Evolutionary conservation across 2,888 invertebrate species (phyloP), one percentile per base, ranked within the genome.

Genomic region (Eupithecia centaureata): DNA sequence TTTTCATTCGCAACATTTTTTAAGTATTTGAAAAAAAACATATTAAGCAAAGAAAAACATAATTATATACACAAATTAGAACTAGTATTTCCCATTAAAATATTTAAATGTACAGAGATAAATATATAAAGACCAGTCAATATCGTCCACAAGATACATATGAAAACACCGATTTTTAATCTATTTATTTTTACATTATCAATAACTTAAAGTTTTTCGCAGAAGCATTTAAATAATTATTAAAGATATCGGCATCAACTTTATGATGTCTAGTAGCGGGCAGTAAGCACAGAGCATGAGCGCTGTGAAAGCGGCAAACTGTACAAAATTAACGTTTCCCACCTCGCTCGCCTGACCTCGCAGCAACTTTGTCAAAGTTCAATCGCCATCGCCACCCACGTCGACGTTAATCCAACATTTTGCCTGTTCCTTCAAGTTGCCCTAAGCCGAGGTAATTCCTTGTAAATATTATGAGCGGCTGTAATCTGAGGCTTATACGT

Each of bases 401-500:
- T 33, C 13, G 52, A 35, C 57, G 33, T 18, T 64, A 58, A 64
- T 64, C 63, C 57, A 25, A 51, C 47, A 58, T 64, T 33, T 47
- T 58, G 63, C 47, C 57, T 47, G 64, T 27, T 35, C 35, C 33
- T 59, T 28, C 18, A 27, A 51, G 58, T 33, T 28, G 35, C 42
- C 35, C 35, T 63, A 56, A 59, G 58, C 63, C 18, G n/a, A 4
- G 61, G 33, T 59, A 56, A 68, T 67, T 64, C 67, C 64, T 68
- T 64, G 62, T 64, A 67, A 73, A 70, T 68, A 72, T 67, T 65
- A 72, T 72, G 67, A 69, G 63, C 70, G 60, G 51, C 25, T 42
- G n/a, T 70, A 71, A 73, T 68, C 68, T 42, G 3, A n/a, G 61
- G 61, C 15, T 63, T 61, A 65, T 61, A 25, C 61, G 61, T 64